Conservation (phyloP, 2,888 invertebrate species). For the Noctua janthe region DNA sequence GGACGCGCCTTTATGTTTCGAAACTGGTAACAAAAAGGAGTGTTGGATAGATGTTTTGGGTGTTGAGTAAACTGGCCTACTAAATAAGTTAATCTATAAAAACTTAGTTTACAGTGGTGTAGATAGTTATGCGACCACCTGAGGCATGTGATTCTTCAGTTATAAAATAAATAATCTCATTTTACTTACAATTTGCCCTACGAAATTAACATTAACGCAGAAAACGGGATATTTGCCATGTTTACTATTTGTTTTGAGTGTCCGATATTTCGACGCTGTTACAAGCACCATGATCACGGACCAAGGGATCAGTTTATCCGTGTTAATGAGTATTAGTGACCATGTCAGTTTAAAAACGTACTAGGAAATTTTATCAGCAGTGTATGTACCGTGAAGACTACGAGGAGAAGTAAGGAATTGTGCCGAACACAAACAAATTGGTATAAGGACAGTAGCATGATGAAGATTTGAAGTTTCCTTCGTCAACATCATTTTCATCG, state of each 20-base stretch:
- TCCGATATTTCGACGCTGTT: too few relatives aligned
- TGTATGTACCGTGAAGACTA: too few relatives aligned
- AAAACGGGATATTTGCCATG: too few relatives aligned
- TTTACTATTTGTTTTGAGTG: too few relatives aligned
- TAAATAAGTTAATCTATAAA: not conserved
- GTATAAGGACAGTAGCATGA: not conserved
- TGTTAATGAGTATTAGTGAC: too few relatives aligned
- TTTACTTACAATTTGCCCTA: not conserved
- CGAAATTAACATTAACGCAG: too few relatives aligned
- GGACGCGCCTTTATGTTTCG: constrained; percentile 49
- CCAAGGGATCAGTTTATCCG: too few relatives aligned
- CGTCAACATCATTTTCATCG: not conserved
- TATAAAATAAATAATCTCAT: not conserved
- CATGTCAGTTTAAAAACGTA: too few relatives aligned
- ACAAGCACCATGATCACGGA: not conserved
- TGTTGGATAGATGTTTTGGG: constrained; percentile 15
- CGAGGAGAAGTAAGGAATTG: not conserved
- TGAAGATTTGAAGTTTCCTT: not conserved
- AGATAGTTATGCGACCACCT: not conserved
- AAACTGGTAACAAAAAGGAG: constrained; percentile 38
- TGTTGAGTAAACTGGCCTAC: constrained; percentile 25
- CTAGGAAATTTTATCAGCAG: too few relatives aligned
- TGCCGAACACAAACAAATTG: not conserved
- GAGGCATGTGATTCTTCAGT: not conserved
- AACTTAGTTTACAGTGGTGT: not conserved